Percentiles rank a stretch among this genome's conserved stretches.
Evolutionary conservation across 2,113 vertebrate genomes (phyloP).

Genomic region (Phodopus roborovskii): DNA sequence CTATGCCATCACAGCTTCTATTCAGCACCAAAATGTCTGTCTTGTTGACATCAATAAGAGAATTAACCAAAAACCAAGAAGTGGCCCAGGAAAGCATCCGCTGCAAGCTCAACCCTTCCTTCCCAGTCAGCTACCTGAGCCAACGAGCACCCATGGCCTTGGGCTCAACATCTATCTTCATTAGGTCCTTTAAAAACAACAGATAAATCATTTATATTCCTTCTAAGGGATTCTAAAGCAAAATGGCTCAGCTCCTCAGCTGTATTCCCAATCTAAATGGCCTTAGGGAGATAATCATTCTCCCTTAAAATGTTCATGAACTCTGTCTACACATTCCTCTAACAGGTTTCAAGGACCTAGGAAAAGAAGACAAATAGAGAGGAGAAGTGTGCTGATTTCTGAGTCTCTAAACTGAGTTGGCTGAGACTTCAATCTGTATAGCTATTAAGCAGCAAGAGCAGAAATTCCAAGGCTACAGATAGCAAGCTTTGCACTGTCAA

Average conservation of each 20-base stretch:
- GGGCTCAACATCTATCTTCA: neutral
- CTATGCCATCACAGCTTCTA: rapidly evolving
- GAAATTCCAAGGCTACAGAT: neutral
- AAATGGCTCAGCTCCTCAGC: neutral
- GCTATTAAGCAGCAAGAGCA: neutral
- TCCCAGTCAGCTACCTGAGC: neutral
- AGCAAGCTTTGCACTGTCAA: too few species aligned
- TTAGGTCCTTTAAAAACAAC: neutral
- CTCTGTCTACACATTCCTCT: neutral
- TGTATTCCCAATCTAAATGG: neutral
- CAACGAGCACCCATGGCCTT: neutral
- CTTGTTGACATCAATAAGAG: neutral
- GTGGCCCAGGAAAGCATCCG: neutral
- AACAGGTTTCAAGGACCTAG: neutral
- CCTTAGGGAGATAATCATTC: neutral
- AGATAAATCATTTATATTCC: neutral
- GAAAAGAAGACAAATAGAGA: neutral
- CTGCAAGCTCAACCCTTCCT: neutral
- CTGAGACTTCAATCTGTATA: neutral
- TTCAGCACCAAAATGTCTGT: rapidly evolving
- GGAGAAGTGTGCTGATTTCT: neutral
- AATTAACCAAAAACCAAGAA: neutral
- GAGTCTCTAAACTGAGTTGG: neutral
- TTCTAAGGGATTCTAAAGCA: neutral
- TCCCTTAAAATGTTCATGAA: neutral